Evolutionary conservation across 2,113 vertebrate genomes (phyloP).

Genomic region (Prolemur simus): DNA sequence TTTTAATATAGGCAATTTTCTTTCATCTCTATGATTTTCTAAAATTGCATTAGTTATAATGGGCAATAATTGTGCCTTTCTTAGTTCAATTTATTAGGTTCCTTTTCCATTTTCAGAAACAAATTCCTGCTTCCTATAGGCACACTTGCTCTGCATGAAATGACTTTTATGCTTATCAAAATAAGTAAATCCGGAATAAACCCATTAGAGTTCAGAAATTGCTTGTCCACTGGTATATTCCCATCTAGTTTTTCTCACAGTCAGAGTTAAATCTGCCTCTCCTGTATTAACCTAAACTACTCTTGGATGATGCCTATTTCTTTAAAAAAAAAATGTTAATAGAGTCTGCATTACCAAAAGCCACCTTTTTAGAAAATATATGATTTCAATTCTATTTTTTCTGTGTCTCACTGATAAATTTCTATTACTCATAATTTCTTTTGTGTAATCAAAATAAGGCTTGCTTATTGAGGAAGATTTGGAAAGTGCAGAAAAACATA

Average conservation of each 20-base stretch:
- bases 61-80: neutral
- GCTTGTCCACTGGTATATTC: neutral
- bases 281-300: neutral
- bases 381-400: neutral
- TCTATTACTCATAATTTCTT: neutral
- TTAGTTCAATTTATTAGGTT: neutral
- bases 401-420: neutral
- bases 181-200: neutral
- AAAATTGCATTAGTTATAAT: neutral
- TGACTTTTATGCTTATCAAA: slow-evolving; percentile 5
- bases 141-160: slow-evolving; percentile 18
- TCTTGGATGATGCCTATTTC: neutral
- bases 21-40: neutral
- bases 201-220: neutral
- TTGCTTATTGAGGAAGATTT: neutral
- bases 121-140: slow-evolving; percentile 13
- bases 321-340: neutral
- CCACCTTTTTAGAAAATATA: neutral
- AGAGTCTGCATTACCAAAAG: neutral
- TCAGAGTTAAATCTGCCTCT: too few relatives aligned
- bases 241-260: neutral
- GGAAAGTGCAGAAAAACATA: neutral
- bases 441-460: neutral
- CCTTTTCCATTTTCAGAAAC: slow-evolving; percentile 4
- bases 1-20: neutral